Evolutionary conservation across 1,140 invertebrate genomes (phyloP).

Genomic region (Orchestia grillus): DNA sequence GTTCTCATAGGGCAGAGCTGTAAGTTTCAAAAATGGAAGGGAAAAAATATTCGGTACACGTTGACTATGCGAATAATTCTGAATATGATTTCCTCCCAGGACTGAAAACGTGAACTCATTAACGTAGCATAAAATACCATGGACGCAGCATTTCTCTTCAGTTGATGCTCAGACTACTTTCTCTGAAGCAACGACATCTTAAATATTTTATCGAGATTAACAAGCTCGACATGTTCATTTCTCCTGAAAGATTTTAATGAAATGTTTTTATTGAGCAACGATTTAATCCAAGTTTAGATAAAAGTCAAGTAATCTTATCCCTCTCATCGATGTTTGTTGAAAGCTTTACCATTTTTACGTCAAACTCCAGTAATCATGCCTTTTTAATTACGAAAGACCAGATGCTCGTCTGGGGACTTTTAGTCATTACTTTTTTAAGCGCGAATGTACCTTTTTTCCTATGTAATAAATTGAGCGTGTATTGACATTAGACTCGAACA

Average conservation of each 20-base stretch:
- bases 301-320: not conserved
- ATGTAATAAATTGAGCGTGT: conserved; percentile 13
- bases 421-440: not conserved
- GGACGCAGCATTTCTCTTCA: not conserved
- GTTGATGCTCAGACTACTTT: not conserved
- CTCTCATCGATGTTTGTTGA: not conserved
- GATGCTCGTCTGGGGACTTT: conserved; percentile 17
- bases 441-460: not conserved
- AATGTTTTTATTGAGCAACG: not conserved
- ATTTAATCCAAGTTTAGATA: not conserved
- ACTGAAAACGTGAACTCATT: not conserved
- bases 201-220: not conserved
- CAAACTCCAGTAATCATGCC: not conserved
- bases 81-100: not conserved
- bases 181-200: not conserved
- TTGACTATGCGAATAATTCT: not conserved
- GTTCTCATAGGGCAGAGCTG: not conserved
- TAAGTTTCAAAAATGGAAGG: not conserved
- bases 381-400: not conserved
- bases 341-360: not conserved
- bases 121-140: not conserved
- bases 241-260: not conserved
- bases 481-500: conserved; percentile 24
- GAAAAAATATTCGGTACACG: not conserved
- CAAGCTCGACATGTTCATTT: not conserved